Conservation (phyloP, 2,113 vertebrate genomes). For the Tapirus terrestris region DNA sequence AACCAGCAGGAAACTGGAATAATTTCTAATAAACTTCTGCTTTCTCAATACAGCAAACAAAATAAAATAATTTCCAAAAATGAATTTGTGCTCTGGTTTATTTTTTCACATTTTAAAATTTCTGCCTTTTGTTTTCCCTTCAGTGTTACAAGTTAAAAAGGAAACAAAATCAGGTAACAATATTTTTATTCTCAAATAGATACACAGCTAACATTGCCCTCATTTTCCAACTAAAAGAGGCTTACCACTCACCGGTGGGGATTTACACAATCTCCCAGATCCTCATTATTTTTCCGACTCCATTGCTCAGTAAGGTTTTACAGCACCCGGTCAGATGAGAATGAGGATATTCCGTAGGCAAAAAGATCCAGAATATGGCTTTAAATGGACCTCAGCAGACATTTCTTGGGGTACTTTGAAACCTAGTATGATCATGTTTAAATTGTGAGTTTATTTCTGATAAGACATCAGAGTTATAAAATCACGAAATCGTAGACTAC, state of each 20-base stretch:
- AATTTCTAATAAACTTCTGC: not conserved
- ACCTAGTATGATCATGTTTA: not conserved
- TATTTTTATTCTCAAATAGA: not conserved
- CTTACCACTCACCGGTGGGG: not conserved
- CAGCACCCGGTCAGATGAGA: not conserved
- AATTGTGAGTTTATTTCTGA: not conserved
- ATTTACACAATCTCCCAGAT: not conserved
- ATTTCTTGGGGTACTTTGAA: not conserved
- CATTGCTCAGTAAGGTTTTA: not conserved
- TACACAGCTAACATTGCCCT: not conserved
- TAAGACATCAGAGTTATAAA: not conserved
- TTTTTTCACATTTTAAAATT: not conserved
- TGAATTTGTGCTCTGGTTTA: not conserved
- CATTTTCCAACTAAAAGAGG: not conserved
- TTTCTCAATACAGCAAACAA: not conserved
- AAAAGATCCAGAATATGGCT: not conserved
- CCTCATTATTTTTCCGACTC: not conserved
- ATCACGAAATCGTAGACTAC: not conserved
- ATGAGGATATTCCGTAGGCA: not conserved
- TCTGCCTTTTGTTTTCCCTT: not conserved
- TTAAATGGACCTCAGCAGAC: not conserved
- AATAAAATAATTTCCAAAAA: not conserved
- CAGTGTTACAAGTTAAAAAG: slow-evolving; percentile 63
- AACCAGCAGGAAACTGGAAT: not conserved
- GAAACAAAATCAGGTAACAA: slow-evolving; percentile 63